These are phyloP conservation scores for Neolamprologus caudopunctatus DNA, from an alignment of 2,113 vertebrate genomes.

Conservation along the genomic window DNA sequence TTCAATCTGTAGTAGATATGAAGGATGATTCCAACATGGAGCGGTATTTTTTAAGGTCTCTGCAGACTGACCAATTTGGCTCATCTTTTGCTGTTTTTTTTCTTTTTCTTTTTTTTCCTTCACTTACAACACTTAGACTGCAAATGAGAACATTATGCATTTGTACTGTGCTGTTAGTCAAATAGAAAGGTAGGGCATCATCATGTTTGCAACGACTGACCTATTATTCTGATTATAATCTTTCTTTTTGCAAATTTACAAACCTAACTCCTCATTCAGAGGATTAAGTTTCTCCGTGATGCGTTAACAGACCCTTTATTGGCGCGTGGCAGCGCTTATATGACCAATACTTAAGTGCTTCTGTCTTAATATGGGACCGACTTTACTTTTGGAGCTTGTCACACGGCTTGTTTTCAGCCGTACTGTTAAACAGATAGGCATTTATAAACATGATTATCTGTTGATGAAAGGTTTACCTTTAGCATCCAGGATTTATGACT, in stretches of 20 bases:
- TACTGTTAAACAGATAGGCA: neutral
- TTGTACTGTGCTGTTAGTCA: neutral
- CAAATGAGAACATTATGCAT: neutral
- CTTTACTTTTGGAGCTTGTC: neutral
- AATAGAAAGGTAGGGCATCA: neutral
- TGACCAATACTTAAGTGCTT: neutral
- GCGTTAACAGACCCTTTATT: neutral
- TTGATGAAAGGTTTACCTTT: neutral
- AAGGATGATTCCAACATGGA: neutral
- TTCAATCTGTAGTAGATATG: conserved; percentile 1
- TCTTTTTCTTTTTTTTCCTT: neutral
- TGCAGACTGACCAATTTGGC: conserved; percentile 22
- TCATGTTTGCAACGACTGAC: neutral
- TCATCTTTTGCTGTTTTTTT: conserved; percentile 1
- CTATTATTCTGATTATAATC: neutral
- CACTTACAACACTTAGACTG: neutral
- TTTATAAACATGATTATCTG: neutral
- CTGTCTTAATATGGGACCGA: neutral
- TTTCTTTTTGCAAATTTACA: neutral
- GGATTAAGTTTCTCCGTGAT: neutral
- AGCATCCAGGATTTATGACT: neutral
- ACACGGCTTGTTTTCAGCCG: neutral
- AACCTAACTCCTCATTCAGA: neutral
- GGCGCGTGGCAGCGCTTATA: neutral
- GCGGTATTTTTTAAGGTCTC: neutral